Base-by-base conservation (phyloP, 2,113 vertebrate genomes). In the Muntiacus reevesi region DNA sequence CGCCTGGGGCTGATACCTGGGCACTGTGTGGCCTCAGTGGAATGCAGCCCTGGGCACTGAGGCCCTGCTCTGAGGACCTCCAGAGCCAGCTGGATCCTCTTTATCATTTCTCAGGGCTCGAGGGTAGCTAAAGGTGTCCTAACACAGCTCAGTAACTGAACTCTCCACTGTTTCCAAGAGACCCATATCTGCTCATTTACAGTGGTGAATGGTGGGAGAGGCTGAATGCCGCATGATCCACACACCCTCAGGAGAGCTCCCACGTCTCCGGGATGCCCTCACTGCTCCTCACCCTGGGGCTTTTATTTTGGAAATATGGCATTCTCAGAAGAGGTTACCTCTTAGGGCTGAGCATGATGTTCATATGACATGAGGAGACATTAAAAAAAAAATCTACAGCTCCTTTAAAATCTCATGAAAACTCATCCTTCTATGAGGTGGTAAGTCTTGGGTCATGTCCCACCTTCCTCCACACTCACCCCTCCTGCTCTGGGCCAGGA, bases 371-470 rank as follows among this genome's bases (percentile, higher is more conserved):
- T 40, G 36, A 91, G 45, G 40, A 76, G 25, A 30, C 5, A 55
- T 96, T 90, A n/a, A 23, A 81, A 50, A 86, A 43, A 60, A 79
- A 86, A 74, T 40, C n/a, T 60, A 43, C 33, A 50, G 3, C 27
- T 62, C 57, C 59, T 97, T 97, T 59, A 95, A 89, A 95, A 57
- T 33, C 43, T 91, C 54, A 50, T 40, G 52, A 47, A 84, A 94
- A 74, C 45, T 33, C 91, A 64, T 43, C 43, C 47, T 88, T 87
- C 81, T 33, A 2, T n/a, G 43, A 83, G 64, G 30, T 52, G 81
- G 2, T 33, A 64, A 55, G 57, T 78, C 93, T 52, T 14, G 7
- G 55, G 13, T 92, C 10, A 6, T 64, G 6, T 89, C 50, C 84
- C 36, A 50, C 36, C 64, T 67, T 45, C 74, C 52, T 82, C n/a